Evolutionary conservation across 2,797 vertebrate genomes (phyloP).

Genomic region (Ambastaia sidthimunki): DNA sequence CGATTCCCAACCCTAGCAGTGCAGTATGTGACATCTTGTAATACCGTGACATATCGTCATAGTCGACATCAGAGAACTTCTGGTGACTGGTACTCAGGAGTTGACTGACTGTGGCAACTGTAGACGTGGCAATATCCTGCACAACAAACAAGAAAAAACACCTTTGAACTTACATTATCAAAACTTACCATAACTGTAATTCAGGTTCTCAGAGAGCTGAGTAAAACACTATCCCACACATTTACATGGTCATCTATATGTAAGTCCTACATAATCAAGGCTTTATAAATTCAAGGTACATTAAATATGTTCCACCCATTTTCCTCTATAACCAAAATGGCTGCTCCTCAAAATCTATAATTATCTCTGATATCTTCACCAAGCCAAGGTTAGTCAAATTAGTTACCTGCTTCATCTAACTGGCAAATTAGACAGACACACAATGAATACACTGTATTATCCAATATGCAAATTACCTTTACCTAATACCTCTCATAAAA

Average conservation of each 20-base stretch:
- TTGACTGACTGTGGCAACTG: constrained; percentile 69
- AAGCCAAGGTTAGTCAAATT: not conserved
- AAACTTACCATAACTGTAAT: not conserved
- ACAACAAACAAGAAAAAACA: not conserved
- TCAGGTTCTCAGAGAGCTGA: not conserved
- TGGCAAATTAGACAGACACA: not conserved
- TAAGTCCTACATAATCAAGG: too few relatives aligned
- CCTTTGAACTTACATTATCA: not conserved
- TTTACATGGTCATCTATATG: too few relatives aligned
- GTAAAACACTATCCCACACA: too few relatives aligned
- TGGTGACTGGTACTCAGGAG: constrained; percentile 55
- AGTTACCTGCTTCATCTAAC: not conserved
- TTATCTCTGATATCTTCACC: too few relatives aligned
- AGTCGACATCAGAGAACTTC: not conserved
- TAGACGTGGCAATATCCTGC: constrained; percentile 62
- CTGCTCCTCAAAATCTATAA: too few relatives aligned
- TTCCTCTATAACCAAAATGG: too few relatives aligned
- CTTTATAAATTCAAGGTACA: too few relatives aligned
- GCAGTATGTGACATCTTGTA: not conserved
- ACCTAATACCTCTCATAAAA: too few relatives aligned
- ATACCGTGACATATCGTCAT: not conserved
- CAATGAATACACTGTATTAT: not conserved
- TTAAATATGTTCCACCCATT: too few relatives aligned
- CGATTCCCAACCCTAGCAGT: not conserved
- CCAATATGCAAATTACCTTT: not conserved